Percentiles rank a stretch among this genome's conserved stretches.
Evolutionary conservation across 2,888 invertebrate genomes (phyloP).

Genomic region (Acleris emargana): DNA sequence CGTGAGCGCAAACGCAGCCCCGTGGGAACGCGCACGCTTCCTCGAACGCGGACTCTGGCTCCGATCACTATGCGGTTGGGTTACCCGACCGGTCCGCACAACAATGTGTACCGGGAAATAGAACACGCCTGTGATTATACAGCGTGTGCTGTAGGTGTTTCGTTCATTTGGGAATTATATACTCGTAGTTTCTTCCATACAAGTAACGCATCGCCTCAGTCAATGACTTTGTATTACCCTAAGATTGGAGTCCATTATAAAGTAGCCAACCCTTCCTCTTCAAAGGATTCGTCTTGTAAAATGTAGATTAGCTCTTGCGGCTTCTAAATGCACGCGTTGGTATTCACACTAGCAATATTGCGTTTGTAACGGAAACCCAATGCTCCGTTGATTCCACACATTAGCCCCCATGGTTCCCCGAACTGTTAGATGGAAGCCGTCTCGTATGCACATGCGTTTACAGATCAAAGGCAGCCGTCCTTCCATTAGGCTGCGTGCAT

Average conservation of each 20-base stretch:
- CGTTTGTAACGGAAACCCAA: conserved; percentile 23
- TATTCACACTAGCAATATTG: conserved; percentile 4
- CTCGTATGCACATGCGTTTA: conserved; percentile 40
- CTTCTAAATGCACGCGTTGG: not conserved
- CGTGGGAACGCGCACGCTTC: conserved; percentile 54
- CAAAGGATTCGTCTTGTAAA: no score
- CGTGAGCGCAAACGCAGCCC: conserved; percentile 46
- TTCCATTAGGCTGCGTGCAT: conserved; percentile 34
- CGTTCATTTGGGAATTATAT: not conserved
- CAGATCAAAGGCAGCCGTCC: conserved; percentile 50
- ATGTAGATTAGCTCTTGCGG: no score
- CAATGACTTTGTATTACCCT: no score
- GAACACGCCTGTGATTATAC: conserved; percentile 25
- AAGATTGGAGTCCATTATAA: no score
- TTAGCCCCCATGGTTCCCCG: conserved; percentile 40
- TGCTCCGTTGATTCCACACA: conserved; percentile 30
- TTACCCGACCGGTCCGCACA: conserved; percentile 37
- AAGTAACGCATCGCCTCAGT: not conserved
- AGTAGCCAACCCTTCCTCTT: no score
- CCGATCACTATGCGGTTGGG: conserved; percentile 36
- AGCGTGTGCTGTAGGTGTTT: conserved; percentile 1
- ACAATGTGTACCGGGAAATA: conserved; percentile 31
- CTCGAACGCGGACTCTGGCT: conserved; percentile 42
- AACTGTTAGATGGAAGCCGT: conserved; percentile 45
- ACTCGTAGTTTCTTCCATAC: not conserved